Conservation (phyloP, 2,797 vertebrate genomes). For the Chelmon rostratus region DNA sequence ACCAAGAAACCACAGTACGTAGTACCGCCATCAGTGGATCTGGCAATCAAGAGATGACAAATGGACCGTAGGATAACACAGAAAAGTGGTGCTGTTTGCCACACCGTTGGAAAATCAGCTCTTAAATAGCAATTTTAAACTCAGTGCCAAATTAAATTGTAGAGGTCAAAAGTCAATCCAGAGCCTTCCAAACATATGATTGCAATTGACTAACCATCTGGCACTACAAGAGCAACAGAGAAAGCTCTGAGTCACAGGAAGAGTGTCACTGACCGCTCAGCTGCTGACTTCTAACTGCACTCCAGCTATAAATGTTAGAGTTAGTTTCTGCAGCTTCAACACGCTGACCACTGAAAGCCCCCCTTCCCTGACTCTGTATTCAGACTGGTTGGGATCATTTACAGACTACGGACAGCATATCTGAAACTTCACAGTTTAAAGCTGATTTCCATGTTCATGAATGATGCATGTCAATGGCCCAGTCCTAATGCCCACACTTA, state of each 20-base stretch:
- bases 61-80: background rate
- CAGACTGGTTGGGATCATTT: background rate
- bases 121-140: slow-evolving; percentile 22
- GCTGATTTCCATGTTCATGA: background rate
- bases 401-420: background rate
- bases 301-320: slow-evolving; percentile 7
- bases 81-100: background rate
- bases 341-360: background rate
- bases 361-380: background rate
- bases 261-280: background rate
- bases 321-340: background rate
- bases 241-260: slow-evolving; percentile 23
- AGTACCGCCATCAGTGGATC: background rate
- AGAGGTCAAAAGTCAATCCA: slow-evolving; percentile 15
- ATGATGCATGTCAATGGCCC: background rate
- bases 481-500: slow-evolving; percentile 6
- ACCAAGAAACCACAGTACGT: background rate
- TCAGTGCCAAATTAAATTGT: slow-evolving; percentile 11
- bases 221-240: background rate
- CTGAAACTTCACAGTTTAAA: background rate
- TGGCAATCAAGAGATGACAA: background rate
- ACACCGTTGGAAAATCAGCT: slow-evolving; percentile 9
- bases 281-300: slow-evolving; percentile 25
- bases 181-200: slow-evolving; percentile 37
- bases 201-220: slow-evolving; percentile 47